phyloP scores from a whole-genome alignment of 2,888 invertebrate genomes.

The Tenthredo scrophulariae region DNA sequence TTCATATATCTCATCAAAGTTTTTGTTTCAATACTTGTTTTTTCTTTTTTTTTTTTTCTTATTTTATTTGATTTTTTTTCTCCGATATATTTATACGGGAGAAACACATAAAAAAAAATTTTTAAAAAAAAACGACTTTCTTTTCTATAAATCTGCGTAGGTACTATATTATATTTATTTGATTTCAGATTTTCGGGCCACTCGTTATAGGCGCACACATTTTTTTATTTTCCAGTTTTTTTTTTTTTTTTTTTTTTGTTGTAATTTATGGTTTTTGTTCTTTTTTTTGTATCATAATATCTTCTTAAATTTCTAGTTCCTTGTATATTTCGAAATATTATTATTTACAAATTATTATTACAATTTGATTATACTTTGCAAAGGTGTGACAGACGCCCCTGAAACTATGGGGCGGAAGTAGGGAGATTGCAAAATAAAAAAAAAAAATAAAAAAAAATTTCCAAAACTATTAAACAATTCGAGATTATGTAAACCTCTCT shows the following conservation, averaged over 20 bases:
- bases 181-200: not conserved
- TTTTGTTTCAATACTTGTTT: not conserved
- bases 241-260: not conserved
- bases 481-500: too few species aligned
- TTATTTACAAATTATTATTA: slow-evolving; percentile 53
- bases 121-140: not conserved
- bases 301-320: slow-evolving; percentile 41
- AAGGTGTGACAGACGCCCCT: slow-evolving; percentile 20
- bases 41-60: not conserved
- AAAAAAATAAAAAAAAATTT: not conserved
- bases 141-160: not conserved
- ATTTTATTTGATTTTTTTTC: too few species aligned
- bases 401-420: slow-evolving; percentile 1
- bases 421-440: not conserved
- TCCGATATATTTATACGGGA: not conserved
- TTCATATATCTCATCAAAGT: not conserved
- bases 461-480: too few species aligned
- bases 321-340: slow-evolving; percentile 51
- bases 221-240: not conserved
- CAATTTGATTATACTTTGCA: slow-evolving; percentile 47
- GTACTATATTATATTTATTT: not conserved
- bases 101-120: not conserved
- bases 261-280: too few species aligned
- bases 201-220: slow-evolving; percentile 10
- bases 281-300: not conserved